Evolutionary conservation across 1,140 invertebrate species (phyloP).

Genomic region (Camponotus pennsylvanicus): DNA sequence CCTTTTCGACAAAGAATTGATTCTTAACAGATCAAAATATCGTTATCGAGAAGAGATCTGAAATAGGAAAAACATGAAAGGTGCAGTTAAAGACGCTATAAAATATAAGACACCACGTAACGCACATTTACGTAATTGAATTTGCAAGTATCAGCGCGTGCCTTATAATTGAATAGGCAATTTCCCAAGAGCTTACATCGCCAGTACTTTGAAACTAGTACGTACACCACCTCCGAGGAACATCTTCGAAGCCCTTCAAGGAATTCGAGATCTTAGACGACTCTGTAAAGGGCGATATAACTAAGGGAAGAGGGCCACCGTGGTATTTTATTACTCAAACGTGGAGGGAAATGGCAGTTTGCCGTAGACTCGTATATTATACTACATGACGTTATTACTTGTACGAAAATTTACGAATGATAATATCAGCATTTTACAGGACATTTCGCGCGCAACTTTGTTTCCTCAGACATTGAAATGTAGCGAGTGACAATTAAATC

Average conservation of each 20-base stretch:
- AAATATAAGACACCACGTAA: conserved; percentile 25
- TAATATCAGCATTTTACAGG: conserved; percentile 32
- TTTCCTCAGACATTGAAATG: background rate
- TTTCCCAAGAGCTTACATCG: conserved; percentile 62
- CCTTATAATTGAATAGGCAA: conserved; percentile 61
- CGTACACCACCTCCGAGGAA: conserved; percentile 45
- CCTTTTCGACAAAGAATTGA: background rate
- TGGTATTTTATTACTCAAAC: conserved; percentile 63
- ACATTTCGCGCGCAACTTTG: conserved; percentile 1
- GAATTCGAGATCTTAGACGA: conserved; percentile 67
- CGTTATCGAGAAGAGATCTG: background rate
- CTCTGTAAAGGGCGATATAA: conserved; percentile 71
- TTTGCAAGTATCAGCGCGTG: conserved; percentile 58
- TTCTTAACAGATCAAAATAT: background rate
- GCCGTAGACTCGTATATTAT: conserved; percentile 55
- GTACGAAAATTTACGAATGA: conserved; percentile 62
- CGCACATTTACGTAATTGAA: conserved; percentile 57
- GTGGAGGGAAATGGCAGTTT: conserved; percentile 50
- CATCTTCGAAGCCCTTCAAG: conserved; percentile 62
- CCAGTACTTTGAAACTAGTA: conserved; percentile 61
- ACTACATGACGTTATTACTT: conserved; percentile 52
- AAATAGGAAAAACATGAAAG: background rate
- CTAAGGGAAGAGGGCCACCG: conserved; percentile 55
- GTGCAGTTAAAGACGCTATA: background rate
- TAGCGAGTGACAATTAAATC: background rate